Evolutionary conservation across 2,888 invertebrate genomes (phyloP), one percentile per base, ranked within the genome.

Genomic region (Strigamia transsilvanica): DNA sequence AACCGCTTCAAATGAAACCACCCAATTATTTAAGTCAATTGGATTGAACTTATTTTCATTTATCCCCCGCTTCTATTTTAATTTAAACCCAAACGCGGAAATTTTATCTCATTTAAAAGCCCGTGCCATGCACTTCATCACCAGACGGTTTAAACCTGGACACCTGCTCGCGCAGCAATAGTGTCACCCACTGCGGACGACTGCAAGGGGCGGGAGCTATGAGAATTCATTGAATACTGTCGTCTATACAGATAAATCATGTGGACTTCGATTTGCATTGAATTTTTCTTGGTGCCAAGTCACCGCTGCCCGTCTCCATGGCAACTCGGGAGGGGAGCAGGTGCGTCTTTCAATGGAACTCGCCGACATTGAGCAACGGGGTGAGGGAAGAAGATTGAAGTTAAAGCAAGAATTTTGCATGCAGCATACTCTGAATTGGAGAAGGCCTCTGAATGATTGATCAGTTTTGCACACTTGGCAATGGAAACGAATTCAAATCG

Each of bases 191-290:
- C 73, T 73, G 73, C 23, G 73, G 73, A 73, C 73, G 73, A 73
- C 73, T 73, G 15, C 7, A 73, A 38, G 79, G 34, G 32, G 38
- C 34, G 41, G 79, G 79, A 38, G 38, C 15, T 12, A 38, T 21
- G 21, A 21, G 79, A 38, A 21, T 79, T 79, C 42, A 42, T 42
- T 79, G 79, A 79, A 42, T 73, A 27, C 32, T 32, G 27, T 73
- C 73, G 73, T 73, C 73, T 73, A 73, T 73, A 73, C 79, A 42
- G 41, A 79, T 79, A 79, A 79, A 79, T 79, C 79, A 79, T 79
- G 73, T n/a, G 18, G 41, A 79, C 34, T 42, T 79, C 79, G 79
- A 79, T 79, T 79, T 79, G 41, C 42, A 79, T 79, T 79, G 79
- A 79, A 79, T 79, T 79, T 79, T 73, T 79, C 79, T 79, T 10